Evolutionary conservation across 1,140 invertebrate genomes (phyloP).

Genomic region (Brachystomella parvula): DNA sequence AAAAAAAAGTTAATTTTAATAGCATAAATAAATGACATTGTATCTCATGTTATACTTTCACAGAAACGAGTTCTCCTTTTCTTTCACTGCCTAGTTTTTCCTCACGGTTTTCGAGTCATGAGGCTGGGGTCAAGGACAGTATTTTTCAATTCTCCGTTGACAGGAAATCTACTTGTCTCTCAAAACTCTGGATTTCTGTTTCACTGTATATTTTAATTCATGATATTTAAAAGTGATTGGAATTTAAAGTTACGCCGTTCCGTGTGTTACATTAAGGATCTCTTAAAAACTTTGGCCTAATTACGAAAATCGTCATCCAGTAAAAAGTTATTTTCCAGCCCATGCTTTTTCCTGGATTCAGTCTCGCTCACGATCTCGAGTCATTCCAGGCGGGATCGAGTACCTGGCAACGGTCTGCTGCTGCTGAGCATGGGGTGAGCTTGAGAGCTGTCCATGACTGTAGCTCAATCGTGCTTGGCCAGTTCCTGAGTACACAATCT

Average conservation of each 20-base stretch:
- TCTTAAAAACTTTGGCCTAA: no score
- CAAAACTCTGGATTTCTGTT: not conserved
- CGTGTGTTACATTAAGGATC: not conserved
- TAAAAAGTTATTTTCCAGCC: no score
- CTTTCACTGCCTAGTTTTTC: not conserved
- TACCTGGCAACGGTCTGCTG: not conserved
- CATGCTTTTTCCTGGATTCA: no score
- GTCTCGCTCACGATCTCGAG: not conserved
- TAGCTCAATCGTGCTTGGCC: conserved; percentile 16
- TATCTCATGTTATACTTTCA: no score
- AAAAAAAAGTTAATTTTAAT: not conserved
- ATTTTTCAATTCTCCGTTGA: not conserved
- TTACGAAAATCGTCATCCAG: no score
- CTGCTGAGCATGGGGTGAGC: not conserved
- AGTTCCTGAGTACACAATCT: conserved; percentile 20
- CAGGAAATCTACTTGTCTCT: not conserved
- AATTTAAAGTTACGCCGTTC: not conserved
- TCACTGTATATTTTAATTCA: not conserved
- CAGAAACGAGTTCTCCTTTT: no score
- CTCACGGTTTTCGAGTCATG: not conserved
- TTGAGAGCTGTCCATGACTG: conserved; percentile 12
- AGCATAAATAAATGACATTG: not conserved
- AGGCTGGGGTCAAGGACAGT: not conserved
- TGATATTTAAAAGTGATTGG: not conserved
- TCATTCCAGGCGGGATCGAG: not conserved